A percentile compares a stretch with the other conserved stretches of the same genome.
phyloP scores from a whole-genome alignment of 2,888 invertebrate genomes.

The Dryadula phaetusa region DNA sequence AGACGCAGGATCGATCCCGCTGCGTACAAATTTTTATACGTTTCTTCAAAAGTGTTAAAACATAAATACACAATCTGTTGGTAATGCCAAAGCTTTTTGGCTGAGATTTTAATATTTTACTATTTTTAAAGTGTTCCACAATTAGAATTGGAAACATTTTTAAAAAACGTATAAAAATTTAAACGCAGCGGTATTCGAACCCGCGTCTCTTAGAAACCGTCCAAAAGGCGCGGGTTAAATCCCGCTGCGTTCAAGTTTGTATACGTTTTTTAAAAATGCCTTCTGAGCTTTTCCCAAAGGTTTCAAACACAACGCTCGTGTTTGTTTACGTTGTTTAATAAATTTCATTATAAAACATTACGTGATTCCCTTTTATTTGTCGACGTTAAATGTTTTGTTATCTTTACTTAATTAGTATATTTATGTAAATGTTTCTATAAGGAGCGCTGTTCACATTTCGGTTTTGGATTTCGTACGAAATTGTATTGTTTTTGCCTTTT shows the following conservation, averaged over 20 bases:
- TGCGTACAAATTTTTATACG: not conserved
- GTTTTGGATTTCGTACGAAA: not conserved
- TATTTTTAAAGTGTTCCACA: too few species aligned
- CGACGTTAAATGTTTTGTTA: slow-evolving; percentile 20
- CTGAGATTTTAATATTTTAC: too few species aligned
- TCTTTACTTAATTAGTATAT: slow-evolving; percentile 14
- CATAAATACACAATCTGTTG: not conserved
- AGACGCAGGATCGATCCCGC: too few species aligned
- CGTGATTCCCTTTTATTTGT: slow-evolving; percentile 28
- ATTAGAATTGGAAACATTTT: too few species aligned
- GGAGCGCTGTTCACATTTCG: not conserved
- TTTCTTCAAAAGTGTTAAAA: too few species aligned
- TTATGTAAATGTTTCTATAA: slow-evolving; percentile 8
- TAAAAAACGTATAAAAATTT: too few species aligned
- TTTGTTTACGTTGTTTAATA: slow-evolving; percentile 30
- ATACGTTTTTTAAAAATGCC: too few species aligned
- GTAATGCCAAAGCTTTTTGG: slow-evolving; percentile 6
- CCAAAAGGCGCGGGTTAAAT: too few species aligned
- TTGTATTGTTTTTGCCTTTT: not conserved
- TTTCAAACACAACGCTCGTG: slow-evolving; percentile 19
- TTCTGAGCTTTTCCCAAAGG: slow-evolving; percentile 24
- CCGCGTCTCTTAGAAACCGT: too few species aligned
- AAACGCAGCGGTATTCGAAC: too few species aligned
- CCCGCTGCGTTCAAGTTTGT: too few species aligned
- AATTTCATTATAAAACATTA: slow-evolving; percentile 35